Conservation (phyloP, 2,888 invertebrate genomes). For the Liodrosophila aerea region DNA sequence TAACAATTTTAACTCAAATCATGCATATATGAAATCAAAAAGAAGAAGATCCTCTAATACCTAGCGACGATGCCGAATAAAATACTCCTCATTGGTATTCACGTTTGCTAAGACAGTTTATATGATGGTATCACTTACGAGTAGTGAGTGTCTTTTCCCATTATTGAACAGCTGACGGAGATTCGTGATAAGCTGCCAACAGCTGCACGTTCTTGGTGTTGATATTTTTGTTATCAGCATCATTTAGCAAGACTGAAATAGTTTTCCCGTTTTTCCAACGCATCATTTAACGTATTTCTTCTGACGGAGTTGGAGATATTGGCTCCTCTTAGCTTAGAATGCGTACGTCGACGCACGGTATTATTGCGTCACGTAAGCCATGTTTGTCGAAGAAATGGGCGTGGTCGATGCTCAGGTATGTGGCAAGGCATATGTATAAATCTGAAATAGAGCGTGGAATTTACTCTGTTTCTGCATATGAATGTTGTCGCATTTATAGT, state of each 20-base stretch:
- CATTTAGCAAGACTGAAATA: too few relatives aligned
- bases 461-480: conserved; percentile 39
- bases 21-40: too few relatives aligned
- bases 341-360: conserved; percentile 59
- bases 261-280: background rate
- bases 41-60: too few relatives aligned
- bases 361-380: conserved; percentile 64
- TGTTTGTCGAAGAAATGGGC: conserved; percentile 48
- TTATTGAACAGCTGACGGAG: conserved; percentile 41
- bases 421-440: conserved; percentile 69
- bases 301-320: conserved; percentile 10
- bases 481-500: conserved; percentile 34
- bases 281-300: conserved; percentile 28
- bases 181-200: conserved; percentile 47
- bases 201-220: conserved; percentile 49
- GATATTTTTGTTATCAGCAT: conserved; percentile 62
- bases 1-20: too few relatives aligned
- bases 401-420: conserved; percentile 64
- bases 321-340: conserved; percentile 36
- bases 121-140: conserved; percentile 30
- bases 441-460: conserved; percentile 77
- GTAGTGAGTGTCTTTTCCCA: conserved; percentile 32
- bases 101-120: too few relatives aligned
- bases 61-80: too few relatives aligned
- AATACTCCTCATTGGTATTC: too few relatives aligned